phyloP scores from a whole-genome alignment of 2,797 vertebrate genomes.

The Numenius phaeopus region DNA sequence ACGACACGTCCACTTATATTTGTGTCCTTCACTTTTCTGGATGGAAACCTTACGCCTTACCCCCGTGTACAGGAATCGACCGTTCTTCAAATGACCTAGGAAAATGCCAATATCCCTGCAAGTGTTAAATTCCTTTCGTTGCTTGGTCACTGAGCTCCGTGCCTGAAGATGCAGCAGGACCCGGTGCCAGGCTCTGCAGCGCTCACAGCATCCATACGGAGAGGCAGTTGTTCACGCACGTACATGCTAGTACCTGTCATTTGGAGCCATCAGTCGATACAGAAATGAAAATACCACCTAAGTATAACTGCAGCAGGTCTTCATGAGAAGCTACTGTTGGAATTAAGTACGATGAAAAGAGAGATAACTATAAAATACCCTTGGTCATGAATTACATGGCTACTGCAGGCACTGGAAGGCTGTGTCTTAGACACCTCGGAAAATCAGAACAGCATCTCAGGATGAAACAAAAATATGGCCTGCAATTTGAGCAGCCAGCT shows the following conservation, averaged over 20 bases:
- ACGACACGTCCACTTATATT: not conserved
- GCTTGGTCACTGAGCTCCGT: not conserved
- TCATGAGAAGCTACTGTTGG: not conserved
- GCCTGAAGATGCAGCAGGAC: not conserved
- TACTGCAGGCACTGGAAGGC: not conserved
- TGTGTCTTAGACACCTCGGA: not conserved
- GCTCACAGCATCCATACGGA: not conserved
- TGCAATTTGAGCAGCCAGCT: not conserved
- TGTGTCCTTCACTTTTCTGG: not conserved
- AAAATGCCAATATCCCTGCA: not conserved
- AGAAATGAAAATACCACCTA: not conserved
- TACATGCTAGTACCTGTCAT: not conserved
- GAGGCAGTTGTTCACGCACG: not conserved
- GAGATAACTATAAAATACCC: not conserved
- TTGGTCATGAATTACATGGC: accelerated
- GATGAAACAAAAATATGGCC: not conserved
- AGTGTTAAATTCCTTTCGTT: not conserved
- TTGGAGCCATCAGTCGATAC: accelerated
- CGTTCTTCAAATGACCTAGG: not conserved
- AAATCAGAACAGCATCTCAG: not conserved
- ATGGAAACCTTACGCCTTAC: too few species aligned
- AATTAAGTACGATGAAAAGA: not conserved
- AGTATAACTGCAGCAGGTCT: not conserved
- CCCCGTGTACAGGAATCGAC: too few species aligned
- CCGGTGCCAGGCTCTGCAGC: not conserved